phyloP scores from a whole-genome alignment of 2,888 invertebrate genomes.

The Acrobasis suavella region DNA sequence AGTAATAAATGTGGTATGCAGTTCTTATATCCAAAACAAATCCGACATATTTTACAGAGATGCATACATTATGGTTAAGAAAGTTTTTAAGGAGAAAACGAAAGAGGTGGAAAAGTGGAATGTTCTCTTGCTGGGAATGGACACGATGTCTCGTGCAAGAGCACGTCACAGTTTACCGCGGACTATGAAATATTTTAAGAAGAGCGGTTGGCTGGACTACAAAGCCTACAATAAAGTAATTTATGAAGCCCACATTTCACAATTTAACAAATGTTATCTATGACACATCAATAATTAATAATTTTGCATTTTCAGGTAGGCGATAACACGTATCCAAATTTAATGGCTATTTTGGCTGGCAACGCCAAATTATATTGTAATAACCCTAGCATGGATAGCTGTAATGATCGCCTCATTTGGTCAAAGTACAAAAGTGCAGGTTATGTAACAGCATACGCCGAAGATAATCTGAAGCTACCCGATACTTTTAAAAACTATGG shows the following conservation, averaged over 20 bases:
- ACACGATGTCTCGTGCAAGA: constrained; percentile 91
- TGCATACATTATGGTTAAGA: constrained; percentile 50
- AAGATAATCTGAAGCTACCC: constrained; percentile 86
- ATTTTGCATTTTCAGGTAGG: constrained; percentile 19
- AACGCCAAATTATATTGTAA: constrained; percentile 76
- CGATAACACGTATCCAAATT: constrained; percentile 94
- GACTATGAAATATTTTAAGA: constrained; percentile 85
- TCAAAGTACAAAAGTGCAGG: constrained; percentile 86
- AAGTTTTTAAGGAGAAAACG: constrained; percentile 25
- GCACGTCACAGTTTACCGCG: constrained; percentile 88
- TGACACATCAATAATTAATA: constrained; percentile 12
- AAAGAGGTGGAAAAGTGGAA: constrained; percentile 50
- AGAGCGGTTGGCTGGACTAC: constrained; percentile 86
- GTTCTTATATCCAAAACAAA: constrained; percentile 25
- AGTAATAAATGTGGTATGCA: constrained; percentile 51
- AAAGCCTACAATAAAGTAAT: constrained; percentile 85
- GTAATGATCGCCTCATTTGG: constrained; percentile 90
- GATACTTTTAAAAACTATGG: constrained; percentile 84
- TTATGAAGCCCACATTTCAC: neutral
- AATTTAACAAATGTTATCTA: neutral
- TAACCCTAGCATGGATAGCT: constrained; percentile 76
- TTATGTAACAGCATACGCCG: constrained; percentile 90
- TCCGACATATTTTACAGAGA: constrained; percentile 46
- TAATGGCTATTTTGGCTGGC: constrained; percentile 91
- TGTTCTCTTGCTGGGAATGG: constrained; percentile 90